Evolutionary conservation across 2,888 invertebrate genomes (phyloP), one percentile per base, ranked within the genome.

Genomic region (Sceliomorpha sp.): DNA sequence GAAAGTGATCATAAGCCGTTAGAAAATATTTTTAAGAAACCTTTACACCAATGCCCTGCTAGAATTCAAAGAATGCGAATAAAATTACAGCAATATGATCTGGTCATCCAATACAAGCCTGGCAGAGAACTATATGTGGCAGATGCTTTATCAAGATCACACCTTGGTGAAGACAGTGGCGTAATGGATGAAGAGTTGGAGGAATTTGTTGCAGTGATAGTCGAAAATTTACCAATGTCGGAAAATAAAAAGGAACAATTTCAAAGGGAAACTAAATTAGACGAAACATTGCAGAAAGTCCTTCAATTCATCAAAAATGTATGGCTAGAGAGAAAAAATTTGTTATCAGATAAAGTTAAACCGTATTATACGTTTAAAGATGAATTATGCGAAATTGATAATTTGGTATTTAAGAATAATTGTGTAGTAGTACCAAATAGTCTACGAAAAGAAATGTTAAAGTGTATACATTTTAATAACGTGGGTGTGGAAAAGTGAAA

Each of bases 21-120:
- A 8, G 37, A 50, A 14, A 12, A 70, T 3, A 76, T 84, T 13
- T 77, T 80, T 37, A 74, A 69, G 42, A 81, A 78, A 62, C 59
- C 59, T 9, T 12, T 74, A 10, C 24, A 53, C 24, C 66, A 37
- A 20, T 50, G 39, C 27, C 68, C 34, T 2, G 13, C 24, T 1
- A 53, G 70, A 32, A 27, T 70, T 8, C 63, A 67, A 27, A 55
- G 74, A 48, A 72, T 74, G 63, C 24, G 58, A 5, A 13, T 72
- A 8, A 51, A 51, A 20, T 34, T 72, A 8, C 62, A 53, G 15
- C 42, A 62, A 68, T 74, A 70, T 31, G 66, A 67, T 1, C 17
- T 62, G 10, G 34, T 48, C 8, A 27, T 74, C 1, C 34, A 34
- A 8, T 64, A 72, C 15, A 45, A 37, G 9, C 67, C 60, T 1